Percentiles rank a stretch among this genome's conserved stretches.
Conservation (phyloP, 2,113 vertebrate species). For the Psittacula cyanocephala region DNA sequence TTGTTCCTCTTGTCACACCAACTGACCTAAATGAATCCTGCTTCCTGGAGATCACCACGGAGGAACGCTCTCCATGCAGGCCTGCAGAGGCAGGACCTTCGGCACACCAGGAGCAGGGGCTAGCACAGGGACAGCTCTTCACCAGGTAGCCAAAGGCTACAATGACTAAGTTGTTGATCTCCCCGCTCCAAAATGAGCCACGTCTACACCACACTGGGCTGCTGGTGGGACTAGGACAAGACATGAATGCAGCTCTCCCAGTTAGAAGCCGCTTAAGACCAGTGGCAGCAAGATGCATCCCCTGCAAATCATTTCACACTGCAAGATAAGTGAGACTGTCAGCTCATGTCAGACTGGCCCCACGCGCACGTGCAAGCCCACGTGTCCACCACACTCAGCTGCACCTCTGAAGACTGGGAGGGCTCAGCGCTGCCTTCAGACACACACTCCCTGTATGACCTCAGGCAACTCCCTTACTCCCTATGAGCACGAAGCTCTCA, state of each 20-base stretch:
- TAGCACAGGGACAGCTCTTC: background rate
- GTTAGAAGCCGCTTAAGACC: background rate
- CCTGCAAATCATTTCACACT: background rate
- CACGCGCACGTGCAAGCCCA: background rate
- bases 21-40: background rate
- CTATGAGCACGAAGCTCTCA: background rate
- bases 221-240: background rate
- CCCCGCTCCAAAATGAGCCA: background rate
- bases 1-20: background rate
- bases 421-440: background rate
- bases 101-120: background rate
- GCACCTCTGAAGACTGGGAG: background rate
- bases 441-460: background rate
- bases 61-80: background rate
- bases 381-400: background rate
- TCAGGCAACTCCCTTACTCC: background rate
- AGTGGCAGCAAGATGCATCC: background rate
- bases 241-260: background rate
- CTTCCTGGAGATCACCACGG: background rate
- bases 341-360: background rate
- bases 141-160: background rate
- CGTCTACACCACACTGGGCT: fast-evolving
- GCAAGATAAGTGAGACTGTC: background rate
- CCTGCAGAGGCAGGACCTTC: background rate
- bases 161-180: background rate